Evolutionary conservation across 2,113 vertebrate species (phyloP), one percentile per base, ranked within the genome.

Genomic region (Epinephelus fuscoguttatus): DNA sequence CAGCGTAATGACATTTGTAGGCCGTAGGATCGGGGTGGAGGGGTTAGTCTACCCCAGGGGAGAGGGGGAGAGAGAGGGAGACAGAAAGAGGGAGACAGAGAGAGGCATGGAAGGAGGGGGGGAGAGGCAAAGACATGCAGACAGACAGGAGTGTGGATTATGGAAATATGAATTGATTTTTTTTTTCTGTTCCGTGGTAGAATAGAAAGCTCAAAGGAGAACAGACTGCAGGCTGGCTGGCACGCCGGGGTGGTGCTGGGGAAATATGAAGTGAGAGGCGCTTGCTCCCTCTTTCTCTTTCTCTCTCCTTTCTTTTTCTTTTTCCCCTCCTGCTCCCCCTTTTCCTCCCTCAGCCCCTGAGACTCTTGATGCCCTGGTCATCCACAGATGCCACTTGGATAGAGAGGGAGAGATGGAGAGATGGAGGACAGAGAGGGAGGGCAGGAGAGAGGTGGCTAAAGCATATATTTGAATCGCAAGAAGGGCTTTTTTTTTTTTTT

Each of bases 131-230:
- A 93, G 91, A 92, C 93, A 91, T 91, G 89, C 87, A 94, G 96
- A 96, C 95, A 96, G 96, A 95, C 96, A 97, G 96, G 96, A 96
- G 96, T 96, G 97, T 98, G 98, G 98, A 99, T 99, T 99, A 99
- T 99, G 98, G 98, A 99, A 99, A 99, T 99, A 98, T 98, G 97
- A 97, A 98, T 97, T 97, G 97, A 98, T 99, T 97, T 97, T 90
- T 89, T 85, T 80, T 85, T 88, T 80, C 85, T 89, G 81, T 92
- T 91, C 91, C 80, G 82, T 96, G 95, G 95, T 96, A 96, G 97
- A 97, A 97, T 95, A 95, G 94, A 94, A 94, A 93, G 82, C 96
- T 98, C 96, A 97, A 97, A 97, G 97, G 95, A 96, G 96, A 96
- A 96, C 96, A 96, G 95, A 93, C 94, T 96, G 96, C 95, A 96